These are phyloP conservation scores for Brachionus plicatilis DNA, from an alignment of 1,140 invertebrate genomes.

Conservation along the genomic window DNA sequence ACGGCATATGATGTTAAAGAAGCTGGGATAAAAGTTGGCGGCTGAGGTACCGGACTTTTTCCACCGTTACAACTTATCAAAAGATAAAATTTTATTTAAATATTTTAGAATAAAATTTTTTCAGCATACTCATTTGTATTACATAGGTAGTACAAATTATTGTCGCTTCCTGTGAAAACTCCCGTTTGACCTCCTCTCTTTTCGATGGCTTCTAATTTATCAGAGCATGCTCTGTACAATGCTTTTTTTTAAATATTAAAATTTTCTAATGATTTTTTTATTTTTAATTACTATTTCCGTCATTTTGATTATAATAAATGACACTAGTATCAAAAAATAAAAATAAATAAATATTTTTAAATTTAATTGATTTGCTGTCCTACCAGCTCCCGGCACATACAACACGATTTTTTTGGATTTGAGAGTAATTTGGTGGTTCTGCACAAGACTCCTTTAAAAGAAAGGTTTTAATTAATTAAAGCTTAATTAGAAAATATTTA, in stretches of 20 bases:
- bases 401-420: background rate
- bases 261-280: background rate
- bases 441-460: background rate
- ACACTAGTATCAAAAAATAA: background rate
- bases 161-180: background rate
- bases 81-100: background rate
- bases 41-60: background rate
- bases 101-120: background rate
- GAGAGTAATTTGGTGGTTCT: background rate
- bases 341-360: background rate
- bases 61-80: background rate
- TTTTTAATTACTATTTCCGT: conserved; percentile 11
- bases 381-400: background rate
- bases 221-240: background rate
- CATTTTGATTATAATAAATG: background rate
- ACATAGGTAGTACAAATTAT: background rate
- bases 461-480: background rate
- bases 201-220: background rate
- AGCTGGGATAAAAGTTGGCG: background rate
- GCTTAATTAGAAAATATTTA: background rate
- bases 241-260: background rate
- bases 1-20: background rate
- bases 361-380: background rate
- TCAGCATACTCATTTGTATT: background rate
- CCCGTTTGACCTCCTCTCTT: background rate